Evolutionary conservation across 1,140 invertebrate genomes (phyloP), one percentile per base, ranked within the genome.

Genomic region (Drosophila navojoa): DNA sequence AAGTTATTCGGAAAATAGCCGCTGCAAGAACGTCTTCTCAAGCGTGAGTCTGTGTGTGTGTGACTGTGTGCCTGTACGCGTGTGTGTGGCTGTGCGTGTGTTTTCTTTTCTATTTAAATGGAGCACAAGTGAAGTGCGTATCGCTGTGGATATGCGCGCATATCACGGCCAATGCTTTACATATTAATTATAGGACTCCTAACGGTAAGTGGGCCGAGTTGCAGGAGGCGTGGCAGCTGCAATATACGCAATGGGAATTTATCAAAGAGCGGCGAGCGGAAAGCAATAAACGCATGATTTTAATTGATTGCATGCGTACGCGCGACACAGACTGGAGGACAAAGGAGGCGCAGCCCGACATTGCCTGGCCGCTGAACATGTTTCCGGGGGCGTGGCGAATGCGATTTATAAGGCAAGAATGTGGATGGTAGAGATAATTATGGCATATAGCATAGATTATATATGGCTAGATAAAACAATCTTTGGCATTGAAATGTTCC

Each of bases 71-170:
- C 47, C 10, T 55, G 42, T 22, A 58, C 52, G 42, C 54, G 55
- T 58, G 13, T 52, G 42, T 32, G 49, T 63, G 71, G n/a, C n/a
- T 69, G 50, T 66, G 68, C 13, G 32, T 76, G 32, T 76, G 81
- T 64, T 87, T 89, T 89, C 84, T 84, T 89, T 89, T 89, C 84
- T 89, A 80, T 89, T 89, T 89, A 89, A 89, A 89, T 89, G 84
- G 84, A 89, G 84, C 84, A 84, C 84, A 89, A 87, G 82, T 89
- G 77, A 89, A 89, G 84, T 84, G 84, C 73, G 79, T 84, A 77
- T 82, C 59, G 77, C 57, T 63, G 74, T 69, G 44, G 55, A 66
- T 58, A 32, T 25, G 16, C 50, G n/a, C 27, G 40, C 16, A 38
- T 49, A 75, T 67, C 58, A 57, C 59, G 66, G 49, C 54, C 70